Base-by-base conservation (phyloP, 2,888 invertebrate species). In the Boloria euphrosyne region DNA sequence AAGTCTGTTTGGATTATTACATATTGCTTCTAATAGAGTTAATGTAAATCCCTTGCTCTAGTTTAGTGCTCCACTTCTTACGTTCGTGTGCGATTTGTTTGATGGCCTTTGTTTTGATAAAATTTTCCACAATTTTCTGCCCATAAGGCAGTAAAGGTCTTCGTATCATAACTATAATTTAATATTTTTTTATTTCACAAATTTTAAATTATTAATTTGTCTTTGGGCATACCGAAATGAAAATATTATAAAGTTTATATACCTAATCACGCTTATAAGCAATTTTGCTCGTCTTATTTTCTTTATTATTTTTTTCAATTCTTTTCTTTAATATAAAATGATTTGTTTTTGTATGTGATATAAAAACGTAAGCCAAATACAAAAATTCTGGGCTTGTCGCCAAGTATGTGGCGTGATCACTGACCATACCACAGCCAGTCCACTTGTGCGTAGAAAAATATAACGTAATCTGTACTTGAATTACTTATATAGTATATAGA, bases 321-420 rank as follows among this genome's bases (percentile, higher is more conserved):
- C 7, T 38, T 38, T 10, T 10, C 3, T 38, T 38, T 4, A n/a
- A 47, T 16, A 53, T 49, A 46, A 53, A 57, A 27, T 14, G 16
- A 62, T 67, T 46, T 63, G 62, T 62, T 68, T 59, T 60, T 51
- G 50, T 17, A 49, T 46, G 54, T 50, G 38, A 62, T 65, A 60
- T 62, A 51, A 57, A 68, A 60, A 76, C 71, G 78, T 81, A 84
- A 84, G 80, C 77, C 81, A 81, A 81, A 80, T 80, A 77, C 73
- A 78, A 83, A 58, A 81, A 79, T 73, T 72, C 72, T 77, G 80
- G 90, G 88, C 87, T 74, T 68, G 66, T 52, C 66, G 84, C 89
- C 90, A 89, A 85, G 76, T 74, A 82, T 83, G 87, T 88, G 87
- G 89, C 80, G 77, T 79, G 79, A 81, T 86, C 81, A 75, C 79